Base-by-base conservation (phyloP, 2,888 invertebrate species). In the Brachypterus glaber region DNA sequence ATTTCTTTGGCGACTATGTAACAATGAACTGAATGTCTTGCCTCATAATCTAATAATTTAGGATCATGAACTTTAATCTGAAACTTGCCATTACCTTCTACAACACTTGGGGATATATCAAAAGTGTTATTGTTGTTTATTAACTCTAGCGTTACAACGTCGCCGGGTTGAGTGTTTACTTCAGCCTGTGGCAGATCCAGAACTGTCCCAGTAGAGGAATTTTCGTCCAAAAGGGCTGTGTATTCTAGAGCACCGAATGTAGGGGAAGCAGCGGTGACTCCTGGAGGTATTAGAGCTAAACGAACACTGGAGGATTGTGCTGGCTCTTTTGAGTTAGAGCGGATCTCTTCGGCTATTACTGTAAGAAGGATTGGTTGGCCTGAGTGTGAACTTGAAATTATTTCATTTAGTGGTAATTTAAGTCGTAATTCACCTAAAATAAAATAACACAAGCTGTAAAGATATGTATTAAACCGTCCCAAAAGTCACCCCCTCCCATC, bases 101-200 rank as follows among this genome's bases (percentile, higher is more conserved):
- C 84, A 2, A 87, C 84, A 18, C 79, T 77, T 1, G 93, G 93
- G 4, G 77, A 73, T 39, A 95, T 80, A 62, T 90, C 89, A 58
- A 95, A 95, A 3, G 88, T 88, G 21, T 83, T 87, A 60, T 88
- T 88, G 60, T 87, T 87, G 41, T 82, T 82, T 9, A 77, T 71
- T 46, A 91, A 64, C 24, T 77, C 76, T 17, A 91, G 66, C 0
- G 86, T 79, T 58, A 90, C 87, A 4, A 88, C 82, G 4, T 87
- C 87, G 1, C 64, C 64, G 11, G 59, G 58, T 44, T 60, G 57
- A 1, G 60, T 55, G 7, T 52, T 49, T 3, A 64, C 47, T 46
- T 59, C 59, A 1, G 59, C 54, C 40, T 60, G 55, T 4, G 56
- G 45, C 12, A 62, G 37, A 16, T 58, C 72, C 29, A 89, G 62